phyloP scores from a whole-genome alignment of 2,888 invertebrate species.

The Hirudinaria manillensis region DNA sequence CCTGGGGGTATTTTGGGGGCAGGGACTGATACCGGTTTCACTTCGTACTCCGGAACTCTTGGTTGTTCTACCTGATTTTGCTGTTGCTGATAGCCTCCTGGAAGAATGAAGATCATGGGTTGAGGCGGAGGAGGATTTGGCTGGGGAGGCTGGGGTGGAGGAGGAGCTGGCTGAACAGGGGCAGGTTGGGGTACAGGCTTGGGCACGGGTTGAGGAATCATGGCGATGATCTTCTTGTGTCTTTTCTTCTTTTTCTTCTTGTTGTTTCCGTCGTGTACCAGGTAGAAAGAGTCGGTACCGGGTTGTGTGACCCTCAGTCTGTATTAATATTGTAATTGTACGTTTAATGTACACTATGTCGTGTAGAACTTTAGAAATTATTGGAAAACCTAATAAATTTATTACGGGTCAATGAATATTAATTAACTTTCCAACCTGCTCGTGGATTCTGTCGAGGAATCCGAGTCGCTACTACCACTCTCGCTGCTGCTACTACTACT shows the following conservation, averaged over 20 bases:
- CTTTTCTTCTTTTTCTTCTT: constrained; percentile 10
- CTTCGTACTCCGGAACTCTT: constrained; percentile 6
- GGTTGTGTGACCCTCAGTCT: background rate
- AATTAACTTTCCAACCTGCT: no score
- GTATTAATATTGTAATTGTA: no score
- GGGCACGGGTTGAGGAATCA: constrained; percentile 1
- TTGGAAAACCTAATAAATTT: no score
- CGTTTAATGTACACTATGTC: no score
- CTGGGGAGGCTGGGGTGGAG: background rate
- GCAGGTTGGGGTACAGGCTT: background rate
- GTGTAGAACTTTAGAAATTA: no score
- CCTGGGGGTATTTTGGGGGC: background rate
- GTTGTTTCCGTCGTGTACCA: background rate
- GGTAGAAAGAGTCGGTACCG: background rate
- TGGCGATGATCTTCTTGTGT: background rate
- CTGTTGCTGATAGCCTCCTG: background rate
- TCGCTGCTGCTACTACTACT: background rate
- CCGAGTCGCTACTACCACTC: background rate
- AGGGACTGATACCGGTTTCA: background rate
- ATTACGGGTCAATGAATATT: no score
- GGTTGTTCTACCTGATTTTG: background rate
- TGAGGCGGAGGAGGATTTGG: background rate
- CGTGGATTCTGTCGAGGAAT: background rate
- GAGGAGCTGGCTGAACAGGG: background rate
- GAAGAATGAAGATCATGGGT: constrained; percentile 7